Percentiles rank a stretch among this genome's conserved stretches.
These are phyloP conservation scores for Polypedilum vanderplanki DNA, from an alignment of 1,140 invertebrate species.

Conservation along the genomic window DNA sequence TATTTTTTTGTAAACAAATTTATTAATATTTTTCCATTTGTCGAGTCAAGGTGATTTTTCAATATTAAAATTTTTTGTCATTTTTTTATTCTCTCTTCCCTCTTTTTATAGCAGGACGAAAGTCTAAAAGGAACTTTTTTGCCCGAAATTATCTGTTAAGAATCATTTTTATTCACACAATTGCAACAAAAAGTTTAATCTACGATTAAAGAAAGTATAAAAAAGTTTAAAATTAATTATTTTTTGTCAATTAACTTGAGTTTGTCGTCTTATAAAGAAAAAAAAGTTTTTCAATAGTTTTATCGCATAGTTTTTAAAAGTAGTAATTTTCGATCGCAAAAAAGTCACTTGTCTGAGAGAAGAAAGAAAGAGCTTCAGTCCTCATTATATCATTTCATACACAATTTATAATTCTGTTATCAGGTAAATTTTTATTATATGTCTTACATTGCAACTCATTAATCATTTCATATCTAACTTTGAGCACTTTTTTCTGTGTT, in stretches of 20 bases:
- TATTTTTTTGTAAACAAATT: not conserved
- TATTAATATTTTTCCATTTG: not conserved
- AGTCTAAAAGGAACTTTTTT: slow-evolving; percentile 31
- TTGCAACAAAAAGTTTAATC: not conserved
- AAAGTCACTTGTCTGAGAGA: not conserved
- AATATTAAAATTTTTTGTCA: not conserved
- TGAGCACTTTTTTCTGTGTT: not conserved
- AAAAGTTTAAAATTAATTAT: not conserved
- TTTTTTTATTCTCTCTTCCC: slow-evolving; percentile 31
- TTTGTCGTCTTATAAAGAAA: not conserved
- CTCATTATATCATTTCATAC: not conserved
- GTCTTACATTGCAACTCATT: not conserved
- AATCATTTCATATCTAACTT: slow-evolving; percentile 13
- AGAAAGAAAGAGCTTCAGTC: not conserved
- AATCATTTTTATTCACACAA: not conserved
- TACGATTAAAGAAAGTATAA: not conserved
- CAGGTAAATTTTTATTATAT: not conserved
- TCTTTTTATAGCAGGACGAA: slow-evolving; percentile 31
- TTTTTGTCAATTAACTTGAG: not conserved
- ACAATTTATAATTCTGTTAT: slow-evolving; percentile 1
- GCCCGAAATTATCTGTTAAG: slow-evolving; percentile 30
- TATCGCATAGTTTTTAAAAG: not conserved
- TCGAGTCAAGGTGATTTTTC: not conserved
- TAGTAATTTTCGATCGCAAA: too few species aligned
- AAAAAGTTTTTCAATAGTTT: not conserved